Evolutionary conservation across 2,888 invertebrate genomes (phyloP).

Genomic region (Antheraea assamensis): DNA sequence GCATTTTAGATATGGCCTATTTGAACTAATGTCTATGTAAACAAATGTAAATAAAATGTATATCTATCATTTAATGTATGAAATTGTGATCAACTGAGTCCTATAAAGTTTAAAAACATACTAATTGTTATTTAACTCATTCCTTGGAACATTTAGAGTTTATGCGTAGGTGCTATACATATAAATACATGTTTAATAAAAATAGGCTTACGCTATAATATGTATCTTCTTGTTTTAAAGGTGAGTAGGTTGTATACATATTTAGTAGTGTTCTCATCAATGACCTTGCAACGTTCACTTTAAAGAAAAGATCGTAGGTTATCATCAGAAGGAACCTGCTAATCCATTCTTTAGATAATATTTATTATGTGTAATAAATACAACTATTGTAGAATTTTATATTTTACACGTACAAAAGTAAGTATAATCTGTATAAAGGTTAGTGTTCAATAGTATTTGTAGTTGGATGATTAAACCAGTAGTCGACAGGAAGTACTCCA

Average conservation of each 20-base stretch:
- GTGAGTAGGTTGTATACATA: constrained; percentile 34
- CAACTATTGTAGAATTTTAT: neutral
- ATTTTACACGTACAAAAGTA: neutral
- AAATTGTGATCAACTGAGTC: neutral
- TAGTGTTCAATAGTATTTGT: neutral
- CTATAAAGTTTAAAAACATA: neutral
- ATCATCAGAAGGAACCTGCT: constrained; percentile 48
- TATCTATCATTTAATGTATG: neutral
- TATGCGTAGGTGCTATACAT: neutral
- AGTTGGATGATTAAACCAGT: neutral
- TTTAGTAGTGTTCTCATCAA: constrained; percentile 51
- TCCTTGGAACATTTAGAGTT: neutral
- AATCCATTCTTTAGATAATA: constrained; percentile 43
- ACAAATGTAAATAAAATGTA: no score
- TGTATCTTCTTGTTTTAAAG: constrained; percentile 28
- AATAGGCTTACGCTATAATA: neutral
- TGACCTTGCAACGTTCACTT: constrained; percentile 73
- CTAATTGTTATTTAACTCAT: neutral
- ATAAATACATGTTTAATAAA: neutral
- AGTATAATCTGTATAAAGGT: neutral
- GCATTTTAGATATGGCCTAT: no score
- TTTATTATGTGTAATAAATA: constrained; percentile 48
- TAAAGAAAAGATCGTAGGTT: constrained; percentile 62
- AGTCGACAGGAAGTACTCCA: neutral
- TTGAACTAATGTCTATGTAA: no score